Evolutionary conservation across 2,113 vertebrate species (phyloP), one percentile per base, ranked within the genome.

Genomic region (Protobothrops mucrosquamatus): DNA sequence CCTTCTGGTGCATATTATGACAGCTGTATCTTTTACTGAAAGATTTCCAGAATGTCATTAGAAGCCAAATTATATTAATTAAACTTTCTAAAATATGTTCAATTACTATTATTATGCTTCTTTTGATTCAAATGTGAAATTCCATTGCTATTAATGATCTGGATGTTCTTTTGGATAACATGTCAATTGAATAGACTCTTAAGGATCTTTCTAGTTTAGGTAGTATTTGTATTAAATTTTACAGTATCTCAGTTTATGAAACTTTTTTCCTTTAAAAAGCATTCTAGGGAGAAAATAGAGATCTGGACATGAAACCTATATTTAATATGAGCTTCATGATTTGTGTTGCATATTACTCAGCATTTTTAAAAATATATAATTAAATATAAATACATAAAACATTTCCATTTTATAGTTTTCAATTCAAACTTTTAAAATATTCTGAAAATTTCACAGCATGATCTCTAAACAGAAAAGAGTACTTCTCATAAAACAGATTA

Each of bases 31-130:
- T 94, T 15, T 87, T 22, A 7, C 23, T 23, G 48, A 61, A 89
- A 85, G 88, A 55, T 3, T 88, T 95, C n/a, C 48, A 91, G 24
- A 93, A 91, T 55, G 12, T 64, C 89, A 87, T 87, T 95, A 54
- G 81, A 93, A 91, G 88, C 29, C 55, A 2, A 95, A 87, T 93
- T 90, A 74, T 89, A 11, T 87, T 95, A 64, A 2, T 91, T 94
- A 94, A 91, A 54, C 85, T 23, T 23, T 81, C 59, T 54, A 64
- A 69, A 52, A n/a, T 34, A 39, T 56, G 87, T 43, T 91, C 43
- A 90, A 87, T 87, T 81, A 34, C n/a, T 3, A 14, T 55, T 23
- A 0, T 81, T 90, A 56, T 59, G 8, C 15, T 14, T 23, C 51
- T 24, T 87, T 34, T 24, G 29, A 43, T 93, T 87, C 64, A 51